Base-by-base conservation (phyloP, 2,888 invertebrate genomes). In the Andrena hattorfiana region DNA sequence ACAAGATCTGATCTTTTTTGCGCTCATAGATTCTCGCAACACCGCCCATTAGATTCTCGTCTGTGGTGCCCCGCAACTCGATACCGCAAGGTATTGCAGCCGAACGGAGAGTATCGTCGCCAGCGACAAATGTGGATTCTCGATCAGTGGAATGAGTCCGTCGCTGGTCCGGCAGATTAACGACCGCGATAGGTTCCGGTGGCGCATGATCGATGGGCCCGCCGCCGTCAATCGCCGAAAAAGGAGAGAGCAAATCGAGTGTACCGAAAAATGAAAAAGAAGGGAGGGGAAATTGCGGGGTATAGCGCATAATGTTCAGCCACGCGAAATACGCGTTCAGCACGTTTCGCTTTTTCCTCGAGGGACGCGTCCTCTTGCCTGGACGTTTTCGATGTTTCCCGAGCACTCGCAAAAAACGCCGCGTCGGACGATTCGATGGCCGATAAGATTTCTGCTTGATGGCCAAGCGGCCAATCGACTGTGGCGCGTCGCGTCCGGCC, bases 201-300 rank as follows among this genome's bases (percentile, higher is more conserved):
- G 81, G 54, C 78, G 69, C 73, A 78, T 84, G 84, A 85, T 85
- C 85, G 85, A 85, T 85, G 67, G 42, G 42, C 23, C 30, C 54
- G 48, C 70, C 62, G 63, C 49, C 60, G 60, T 77, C 70, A 54
- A 77, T 74, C 70, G 73, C 10, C 62, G 72, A 76, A 77, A 81
- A 77, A 74, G 56, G 54, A 68, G 16, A 28, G 56, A 35, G 20
- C 3, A 62, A 16, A 63, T 64, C 30, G 26, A 3, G 60, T 42
- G 35, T 62, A 59, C 23, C 30, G 63, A 63, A 72, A 51, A 71
- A 77, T 72, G 51, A 54, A 62, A 62, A 56, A n/a, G 48, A 28
- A 32, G n/a, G n/a, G 7, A 2, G 26, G 0, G 10, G 30, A 51
- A 20, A 30, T 13, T 49, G 59, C 28, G 32, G 48, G 49, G 7